Percentiles rank a stretch among this genome's conserved stretches.
These are phyloP conservation scores for Tachuris rubrigastra DNA, from an alignment of 2,113 vertebrate species.

Conservation along the genomic window DNA sequence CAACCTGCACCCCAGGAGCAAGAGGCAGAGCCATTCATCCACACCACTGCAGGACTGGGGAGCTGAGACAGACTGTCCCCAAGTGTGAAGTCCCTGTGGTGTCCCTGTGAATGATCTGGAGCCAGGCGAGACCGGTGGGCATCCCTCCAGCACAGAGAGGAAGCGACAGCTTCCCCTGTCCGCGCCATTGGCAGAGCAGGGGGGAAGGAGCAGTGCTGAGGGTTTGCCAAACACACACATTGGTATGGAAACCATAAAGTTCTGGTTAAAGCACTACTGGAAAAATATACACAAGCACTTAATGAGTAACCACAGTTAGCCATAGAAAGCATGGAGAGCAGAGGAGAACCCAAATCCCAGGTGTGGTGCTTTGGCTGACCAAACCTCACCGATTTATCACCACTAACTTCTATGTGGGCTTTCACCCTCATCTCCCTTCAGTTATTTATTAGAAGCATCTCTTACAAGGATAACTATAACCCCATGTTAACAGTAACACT, in stretches of 20 bases:
- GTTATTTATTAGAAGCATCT: neutral
- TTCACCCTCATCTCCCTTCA: neutral
- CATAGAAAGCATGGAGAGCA: accelerated
- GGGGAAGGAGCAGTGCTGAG: neutral
- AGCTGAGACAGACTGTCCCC: neutral
- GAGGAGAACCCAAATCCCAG: neutral
- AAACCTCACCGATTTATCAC: accelerated
- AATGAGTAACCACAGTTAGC: neutral
- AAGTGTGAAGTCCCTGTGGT: neutral
- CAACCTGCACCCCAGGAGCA: neutral
- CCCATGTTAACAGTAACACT: accelerated
- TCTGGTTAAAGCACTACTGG: neutral
- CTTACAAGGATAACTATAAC: accelerated
- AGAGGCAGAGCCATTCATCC: neutral
- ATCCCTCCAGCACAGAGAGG: neutral
- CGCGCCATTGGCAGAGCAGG: accelerated
- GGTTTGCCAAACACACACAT: neutral
- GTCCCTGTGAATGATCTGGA: neutral
- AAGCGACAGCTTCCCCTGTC: neutral
- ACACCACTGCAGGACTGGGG: accelerated
- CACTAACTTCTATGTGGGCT: neutral
- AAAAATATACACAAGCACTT: accelerated
- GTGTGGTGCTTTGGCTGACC: accelerated
- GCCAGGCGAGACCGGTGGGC: neutral
- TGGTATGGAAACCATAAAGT: accelerated